Evolutionary conservation across 2,797 vertebrate species (phyloP), one percentile per base, ranked within the genome.

Genomic region (Tinamus major): DNA sequence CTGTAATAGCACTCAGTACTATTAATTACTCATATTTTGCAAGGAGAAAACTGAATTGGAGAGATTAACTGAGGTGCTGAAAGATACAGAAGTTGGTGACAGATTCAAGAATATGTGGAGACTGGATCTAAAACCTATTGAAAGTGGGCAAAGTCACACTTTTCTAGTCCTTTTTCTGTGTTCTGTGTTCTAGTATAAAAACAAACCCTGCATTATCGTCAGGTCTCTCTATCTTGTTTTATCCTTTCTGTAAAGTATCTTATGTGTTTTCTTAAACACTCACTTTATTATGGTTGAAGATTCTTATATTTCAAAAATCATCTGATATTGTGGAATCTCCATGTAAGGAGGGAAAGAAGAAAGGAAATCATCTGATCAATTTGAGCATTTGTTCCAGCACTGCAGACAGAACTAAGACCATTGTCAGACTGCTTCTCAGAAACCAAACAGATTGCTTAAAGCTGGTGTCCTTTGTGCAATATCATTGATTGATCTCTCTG

Each of bases 371-470:
- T 42, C 67, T 61, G 55, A 89, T 77, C 46, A 35, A 49, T 90
- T 72, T 41, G 58, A 81, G 41, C 44, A 4, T 87, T 90, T 92
- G 63, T 85, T 95, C 63, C 53, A 77, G 20, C 67, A 89, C 37
- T 90, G 78, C 61, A 53, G 67, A 53, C 55, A 85, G 70, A 94
- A 65, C 37, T 33, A 85, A 85, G 15, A 18, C 39, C 7, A 9
- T 86, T 72, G 56, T 89, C 53, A 41, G 39, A 58, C 42, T 79
- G 26, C 15, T 76, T 79, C 69, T 93, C 69, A 84, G 51, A 81
- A 96, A 76, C 44, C 76, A 65, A 51, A 21, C 51, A 75, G 63
- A 35, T 69, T 93, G 79, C 48, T 77, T 86, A 63, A 42, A 89
- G 83, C 37, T 90, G 64, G 2, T 65, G 67, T 67, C 65, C 78